Conservation (phyloP, 2,888 invertebrate species). For the Tethea ocularis region DNA sequence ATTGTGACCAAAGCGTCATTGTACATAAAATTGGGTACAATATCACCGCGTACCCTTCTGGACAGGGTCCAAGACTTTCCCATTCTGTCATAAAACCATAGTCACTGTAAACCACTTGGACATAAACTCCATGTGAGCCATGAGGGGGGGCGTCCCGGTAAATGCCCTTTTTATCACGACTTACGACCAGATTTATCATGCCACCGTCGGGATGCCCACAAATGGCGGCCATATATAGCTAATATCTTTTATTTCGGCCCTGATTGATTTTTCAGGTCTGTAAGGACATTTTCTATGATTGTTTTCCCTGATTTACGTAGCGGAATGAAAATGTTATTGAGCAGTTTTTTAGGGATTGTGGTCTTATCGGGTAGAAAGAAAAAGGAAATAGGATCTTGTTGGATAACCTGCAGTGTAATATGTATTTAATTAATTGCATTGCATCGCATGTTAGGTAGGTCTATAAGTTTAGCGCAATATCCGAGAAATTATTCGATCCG, state of each 20-base stretch:
- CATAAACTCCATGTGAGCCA: slow-evolving; percentile 39
- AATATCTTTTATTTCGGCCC: background rate
- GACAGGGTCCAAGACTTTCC: background rate
- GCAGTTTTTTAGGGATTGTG: background rate
- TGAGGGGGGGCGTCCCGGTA: slow-evolving; percentile 23
- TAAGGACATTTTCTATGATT: background rate
- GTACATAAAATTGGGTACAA: too few relatives aligned
- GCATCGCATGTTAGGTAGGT: too few relatives aligned
- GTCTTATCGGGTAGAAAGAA: background rate
- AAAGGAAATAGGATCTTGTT: background rate
- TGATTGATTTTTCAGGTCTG: background rate
- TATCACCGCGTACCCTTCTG: too few relatives aligned
- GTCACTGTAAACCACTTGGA: slow-evolving; percentile 16
- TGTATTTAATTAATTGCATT: too few relatives aligned
- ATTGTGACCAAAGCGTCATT: too few relatives aligned
- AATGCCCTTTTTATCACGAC: slow-evolving; percentile 38
- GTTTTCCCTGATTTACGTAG: background rate
- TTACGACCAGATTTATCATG: slow-evolving; percentile 37
- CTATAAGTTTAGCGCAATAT: too few relatives aligned
- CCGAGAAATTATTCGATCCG: too few relatives aligned
- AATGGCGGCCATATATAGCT: background rate
- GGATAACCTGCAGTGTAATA: too few relatives aligned
- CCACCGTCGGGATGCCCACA: slow-evolving; percentile 8
- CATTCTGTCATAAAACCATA: slow-evolving; percentile 9
- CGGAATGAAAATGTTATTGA: slow-evolving; percentile 1